Evolutionary conservation across 2,888 invertebrate genomes (phyloP).

Genomic region (Scaptodrosophila latifasciaeformis): DNA sequence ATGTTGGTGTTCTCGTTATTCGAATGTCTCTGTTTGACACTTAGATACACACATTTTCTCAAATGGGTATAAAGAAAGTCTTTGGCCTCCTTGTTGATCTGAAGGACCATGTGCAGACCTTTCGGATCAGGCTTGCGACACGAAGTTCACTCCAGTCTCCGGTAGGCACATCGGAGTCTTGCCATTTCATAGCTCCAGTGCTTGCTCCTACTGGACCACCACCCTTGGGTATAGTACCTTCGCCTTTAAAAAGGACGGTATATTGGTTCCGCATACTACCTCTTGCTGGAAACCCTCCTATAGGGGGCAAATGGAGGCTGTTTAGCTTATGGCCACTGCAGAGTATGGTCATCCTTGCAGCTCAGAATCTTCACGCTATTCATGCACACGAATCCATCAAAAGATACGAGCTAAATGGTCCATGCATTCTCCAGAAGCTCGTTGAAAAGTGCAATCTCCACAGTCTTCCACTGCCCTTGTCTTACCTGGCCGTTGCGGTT

Average conservation of each 20-base stretch:
- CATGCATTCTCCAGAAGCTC: not conserved
- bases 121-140: not conserved
- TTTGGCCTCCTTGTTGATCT: no score
- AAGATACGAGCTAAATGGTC: not conserved
- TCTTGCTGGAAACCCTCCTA: conserved; percentile 4
- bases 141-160: no score
- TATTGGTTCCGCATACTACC: not conserved
- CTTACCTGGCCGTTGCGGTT: not conserved
- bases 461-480: not conserved
- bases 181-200: not conserved
- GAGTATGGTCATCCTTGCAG: conserved; percentile 3
- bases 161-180: not conserved
- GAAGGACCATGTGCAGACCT: not conserved
- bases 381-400: not conserved
- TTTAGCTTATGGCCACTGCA: not conserved
- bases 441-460: not conserved
- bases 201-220: no score
- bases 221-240: not conserved
- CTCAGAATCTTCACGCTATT: not conserved
- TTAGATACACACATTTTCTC: no score
- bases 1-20: no score
- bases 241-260: not conserved
- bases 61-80: no score
- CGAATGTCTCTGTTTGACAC: no score
- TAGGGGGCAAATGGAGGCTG: not conserved